These are phyloP conservation scores for Machaerirhynchus nigripectus DNA, from an alignment of 2,113 vertebrate genomes.

Conservation along the genomic window DNA sequence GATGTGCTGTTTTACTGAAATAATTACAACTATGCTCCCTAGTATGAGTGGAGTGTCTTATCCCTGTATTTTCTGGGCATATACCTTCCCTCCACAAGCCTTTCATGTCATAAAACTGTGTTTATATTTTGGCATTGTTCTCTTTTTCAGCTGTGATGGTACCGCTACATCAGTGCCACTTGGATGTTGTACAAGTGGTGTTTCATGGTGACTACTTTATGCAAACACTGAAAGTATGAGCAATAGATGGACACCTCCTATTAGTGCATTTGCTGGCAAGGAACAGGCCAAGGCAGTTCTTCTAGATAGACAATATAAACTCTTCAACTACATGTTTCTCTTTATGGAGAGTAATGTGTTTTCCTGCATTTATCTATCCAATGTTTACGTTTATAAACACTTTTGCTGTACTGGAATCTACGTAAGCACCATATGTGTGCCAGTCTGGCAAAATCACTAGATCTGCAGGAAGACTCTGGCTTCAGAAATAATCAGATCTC, in stretches of 20 bases:
- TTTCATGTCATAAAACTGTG: background rate
- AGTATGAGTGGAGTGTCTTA: background rate
- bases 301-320: background rate
- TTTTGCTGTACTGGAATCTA: background rate
- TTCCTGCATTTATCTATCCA: background rate
- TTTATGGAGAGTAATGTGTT: background rate
- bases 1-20: background rate
- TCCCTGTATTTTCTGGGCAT: background rate
- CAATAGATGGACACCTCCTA: accelerated
- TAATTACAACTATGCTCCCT: background rate
- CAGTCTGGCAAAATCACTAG: background rate
- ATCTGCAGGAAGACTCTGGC: background rate
- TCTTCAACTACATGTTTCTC: background rate
- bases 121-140: background rate
- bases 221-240: background rate
- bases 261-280: background rate
- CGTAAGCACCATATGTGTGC: background rate
- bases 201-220: background rate
- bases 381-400: background rate
- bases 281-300: background rate
- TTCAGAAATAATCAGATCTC: background rate
- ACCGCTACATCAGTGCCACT: background rate
- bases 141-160: background rate
- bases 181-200: background rate
- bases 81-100: background rate